Percentiles rank a stretch among this genome's conserved stretches.
phyloP scores from a whole-genome alignment of 2,888 invertebrate species.

The Andrena flavipes region DNA sequence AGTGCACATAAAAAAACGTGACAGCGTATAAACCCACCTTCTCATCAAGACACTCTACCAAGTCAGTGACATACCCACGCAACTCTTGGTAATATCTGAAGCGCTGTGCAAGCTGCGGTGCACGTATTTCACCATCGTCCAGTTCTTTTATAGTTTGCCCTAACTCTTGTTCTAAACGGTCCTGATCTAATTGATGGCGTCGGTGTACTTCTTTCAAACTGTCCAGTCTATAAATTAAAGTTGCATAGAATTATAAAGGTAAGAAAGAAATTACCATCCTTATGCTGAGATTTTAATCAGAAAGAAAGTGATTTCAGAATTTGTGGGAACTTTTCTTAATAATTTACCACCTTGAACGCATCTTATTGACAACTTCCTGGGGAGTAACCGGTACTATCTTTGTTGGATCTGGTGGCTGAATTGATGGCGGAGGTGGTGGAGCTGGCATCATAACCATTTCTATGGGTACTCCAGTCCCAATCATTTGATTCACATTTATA shows the following conservation, averaged over 20 bases:
- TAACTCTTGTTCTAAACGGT: slow-evolving; percentile 85
- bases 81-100: slow-evolving; percentile 98
- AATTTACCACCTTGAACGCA: slow-evolving; percentile 84
- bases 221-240: slow-evolving; percentile 85
- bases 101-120: slow-evolving; percentile 90
- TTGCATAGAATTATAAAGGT: not conserved
- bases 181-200: slow-evolving; percentile 86
- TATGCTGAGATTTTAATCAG: not conserved
- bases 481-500: slow-evolving; percentile 76
- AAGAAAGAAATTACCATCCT: not conserved
- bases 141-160: slow-evolving; percentile 84
- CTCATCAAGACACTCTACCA: slow-evolving; percentile 98
- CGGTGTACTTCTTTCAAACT: slow-evolving; percentile 87
- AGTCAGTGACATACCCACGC: slow-evolving; percentile 97
- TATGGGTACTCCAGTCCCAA: slow-evolving; percentile 76
- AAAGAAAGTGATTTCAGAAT: not conserved
- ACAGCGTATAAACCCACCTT: slow-evolving; percentile 90
- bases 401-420: slow-evolving; percentile 82
- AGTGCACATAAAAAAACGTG: slow-evolving; percentile 80
- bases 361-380: slow-evolving; percentile 85
- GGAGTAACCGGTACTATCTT: slow-evolving; percentile 85
- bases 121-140: slow-evolving; percentile 87
- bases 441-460: slow-evolving; percentile 82
- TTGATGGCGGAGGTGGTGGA: slow-evolving; percentile 82
- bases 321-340: slow-evolving; percentile 6